phyloP scores from a whole-genome alignment of 2,888 invertebrate genomes.

The Sesamia inferens region DNA sequence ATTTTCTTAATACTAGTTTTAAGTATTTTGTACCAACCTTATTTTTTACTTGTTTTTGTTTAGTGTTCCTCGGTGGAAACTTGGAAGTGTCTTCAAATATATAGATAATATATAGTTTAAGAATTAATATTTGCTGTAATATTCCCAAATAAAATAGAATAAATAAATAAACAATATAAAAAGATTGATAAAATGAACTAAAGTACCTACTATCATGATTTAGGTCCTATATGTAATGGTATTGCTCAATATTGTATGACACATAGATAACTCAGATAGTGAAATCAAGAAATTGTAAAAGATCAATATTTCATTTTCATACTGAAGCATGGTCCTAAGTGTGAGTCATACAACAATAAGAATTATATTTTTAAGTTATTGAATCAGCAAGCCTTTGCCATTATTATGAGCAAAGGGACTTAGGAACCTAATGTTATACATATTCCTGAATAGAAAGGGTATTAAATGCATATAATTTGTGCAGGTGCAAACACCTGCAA shows the following conservation, averaged over 20 bases:
- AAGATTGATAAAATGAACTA: background rate
- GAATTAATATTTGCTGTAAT: too few relatives aligned
- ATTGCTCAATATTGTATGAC: slow-evolving; percentile 32
- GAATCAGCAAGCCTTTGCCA: background rate
- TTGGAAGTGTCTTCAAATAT: too few relatives aligned
- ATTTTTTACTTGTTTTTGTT: too few relatives aligned
- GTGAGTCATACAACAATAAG: slow-evolving; percentile 18
- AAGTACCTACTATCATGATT: background rate
- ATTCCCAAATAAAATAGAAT: too few relatives aligned
- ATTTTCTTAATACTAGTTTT: too few relatives aligned
- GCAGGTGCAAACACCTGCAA: background rate
- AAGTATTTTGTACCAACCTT: too few relatives aligned
- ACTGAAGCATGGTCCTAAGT: background rate
- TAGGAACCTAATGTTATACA: background rate
- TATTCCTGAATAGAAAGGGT: background rate
- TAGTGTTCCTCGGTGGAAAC: too few relatives aligned
- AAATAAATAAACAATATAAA: background rate
- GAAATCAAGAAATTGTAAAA: slow-evolving; percentile 13
- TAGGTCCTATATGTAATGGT: slow-evolving; percentile 9
- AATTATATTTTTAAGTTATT: background rate
- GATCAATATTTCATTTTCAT: slow-evolving; percentile 10
- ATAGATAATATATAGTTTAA: too few relatives aligned
- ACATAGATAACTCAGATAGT: slow-evolving; percentile 33
- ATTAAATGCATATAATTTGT: background rate
- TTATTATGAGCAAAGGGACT: background rate